Conservation (phyloP, 2,797 vertebrate genomes). For the Sus cebifrons region DNA sequence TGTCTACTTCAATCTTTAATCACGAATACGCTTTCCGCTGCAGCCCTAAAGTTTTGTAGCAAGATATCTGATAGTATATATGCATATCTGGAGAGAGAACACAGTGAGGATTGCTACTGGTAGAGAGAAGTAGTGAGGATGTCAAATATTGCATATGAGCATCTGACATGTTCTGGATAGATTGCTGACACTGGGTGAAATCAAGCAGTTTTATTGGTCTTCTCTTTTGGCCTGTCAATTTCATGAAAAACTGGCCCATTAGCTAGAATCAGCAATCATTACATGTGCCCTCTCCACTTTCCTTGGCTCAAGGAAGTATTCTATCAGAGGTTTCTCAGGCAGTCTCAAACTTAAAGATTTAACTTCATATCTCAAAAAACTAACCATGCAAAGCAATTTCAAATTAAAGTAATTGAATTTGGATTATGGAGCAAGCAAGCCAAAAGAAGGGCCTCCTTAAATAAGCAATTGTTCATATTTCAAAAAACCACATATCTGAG, state of each 20-base stretch:
- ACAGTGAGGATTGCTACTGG: background rate
- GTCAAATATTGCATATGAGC: background rate
- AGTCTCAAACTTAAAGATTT: background rate
- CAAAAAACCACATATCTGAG: background rate
- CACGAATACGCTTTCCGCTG: background rate
- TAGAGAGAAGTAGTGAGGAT: background rate
- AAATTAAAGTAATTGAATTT: conserved; percentile 41
- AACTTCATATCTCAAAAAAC: background rate
- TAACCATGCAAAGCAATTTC: background rate
- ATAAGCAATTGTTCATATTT: background rate
- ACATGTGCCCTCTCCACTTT: background rate
- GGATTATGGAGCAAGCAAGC: background rate
- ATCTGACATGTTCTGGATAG: background rate
- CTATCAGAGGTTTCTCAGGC: background rate
- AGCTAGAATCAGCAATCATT: background rate
- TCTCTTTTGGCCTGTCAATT: background rate
- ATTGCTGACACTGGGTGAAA: background rate
- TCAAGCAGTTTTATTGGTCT: background rate
- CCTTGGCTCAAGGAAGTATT: conserved; percentile 10
- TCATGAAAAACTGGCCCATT: background rate
- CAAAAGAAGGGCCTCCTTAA: background rate
- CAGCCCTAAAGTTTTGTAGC: background rate
- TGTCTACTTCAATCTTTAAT: background rate
- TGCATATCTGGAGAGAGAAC: background rate
- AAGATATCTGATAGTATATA: background rate